These are phyloP conservation scores for Manis javanica DNA, from an alignment of 2,797 vertebrate genomes.

Conservation along the genomic window DNA sequence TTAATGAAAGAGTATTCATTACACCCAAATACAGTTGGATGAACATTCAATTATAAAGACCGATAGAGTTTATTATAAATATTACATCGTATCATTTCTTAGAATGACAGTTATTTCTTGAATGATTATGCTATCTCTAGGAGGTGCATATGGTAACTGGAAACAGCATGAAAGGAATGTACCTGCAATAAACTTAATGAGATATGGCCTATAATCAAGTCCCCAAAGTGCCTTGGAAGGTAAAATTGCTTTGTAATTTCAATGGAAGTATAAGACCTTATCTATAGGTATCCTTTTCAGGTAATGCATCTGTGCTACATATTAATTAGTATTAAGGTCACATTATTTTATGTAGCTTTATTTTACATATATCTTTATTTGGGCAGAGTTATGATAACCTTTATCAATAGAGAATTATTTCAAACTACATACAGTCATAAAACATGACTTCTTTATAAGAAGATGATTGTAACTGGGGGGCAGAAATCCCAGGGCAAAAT, in stretches of 20 bases:
- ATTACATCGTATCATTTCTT: background rate
- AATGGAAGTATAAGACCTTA: background rate
- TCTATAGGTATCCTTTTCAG: background rate
- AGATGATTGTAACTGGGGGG: too few relatives aligned
- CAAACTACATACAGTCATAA: slow-evolving; percentile 23
- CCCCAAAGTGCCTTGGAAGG: background rate
- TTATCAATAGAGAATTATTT: slow-evolving; percentile 53
- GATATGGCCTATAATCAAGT: background rate
- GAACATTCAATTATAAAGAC: background rate
- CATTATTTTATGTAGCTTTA: background rate
- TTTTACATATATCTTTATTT: slow-evolving; percentile 27
- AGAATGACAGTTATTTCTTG: background rate
- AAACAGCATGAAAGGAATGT: background rate
- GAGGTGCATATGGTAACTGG: background rate
- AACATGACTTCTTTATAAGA: slow-evolving; percentile 42
- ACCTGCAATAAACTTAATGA: background rate
- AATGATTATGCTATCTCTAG: background rate
- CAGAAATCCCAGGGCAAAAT: too few relatives aligned
- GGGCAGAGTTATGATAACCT: slow-evolving; percentile 15
- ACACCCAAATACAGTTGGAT: background rate
- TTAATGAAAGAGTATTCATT: background rate
- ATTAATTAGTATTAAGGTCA: slow-evolving; percentile 5
- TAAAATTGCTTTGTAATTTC: background rate
- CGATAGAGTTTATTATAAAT: background rate
- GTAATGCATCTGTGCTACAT: background rate